A percentile compares a stretch with the other conserved stretches of the same genome.
Conservation (phyloP, 2,113 vertebrate species). For the Copsychus sechellarum region DNA sequence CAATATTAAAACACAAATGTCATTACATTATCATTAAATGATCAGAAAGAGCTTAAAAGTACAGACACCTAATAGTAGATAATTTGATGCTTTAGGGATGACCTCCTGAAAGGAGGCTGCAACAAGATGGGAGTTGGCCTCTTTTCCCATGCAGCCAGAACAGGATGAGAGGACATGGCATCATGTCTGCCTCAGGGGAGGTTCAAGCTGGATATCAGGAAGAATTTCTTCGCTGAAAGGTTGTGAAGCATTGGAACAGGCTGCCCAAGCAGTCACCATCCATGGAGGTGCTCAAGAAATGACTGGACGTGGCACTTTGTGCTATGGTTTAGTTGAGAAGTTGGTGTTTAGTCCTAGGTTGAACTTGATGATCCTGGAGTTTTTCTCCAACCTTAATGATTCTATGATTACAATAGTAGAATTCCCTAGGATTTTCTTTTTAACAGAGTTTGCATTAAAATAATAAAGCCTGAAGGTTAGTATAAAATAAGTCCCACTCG, state of each 20-base stretch:
- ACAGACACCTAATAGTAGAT: neutral
- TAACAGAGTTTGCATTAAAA: neutral
- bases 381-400: neutral
- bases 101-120: neutral
- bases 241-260: neutral
- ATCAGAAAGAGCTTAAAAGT: neutral
- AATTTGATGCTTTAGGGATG: neutral
- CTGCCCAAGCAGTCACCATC: neutral
- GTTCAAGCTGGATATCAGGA: neutral
- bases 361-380: too few relatives aligned
- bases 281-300: neutral
- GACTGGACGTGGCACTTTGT: accelerated
- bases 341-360: neutral
- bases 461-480: neutral
- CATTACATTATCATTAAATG: neutral
- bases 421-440: neutral
- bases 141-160: neutral
- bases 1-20: neutral
- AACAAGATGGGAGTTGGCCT: neutral
- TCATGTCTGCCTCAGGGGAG: neutral
- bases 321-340: neutral
- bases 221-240: neutral
- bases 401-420: neutral
- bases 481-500: neutral
- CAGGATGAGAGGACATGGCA: neutral